Percentiles rank a stretch among this genome's conserved stretches.
Evolutionary conservation across 1,140 invertebrate genomes (phyloP).

Genomic region (Camponotus floridanus): DNA sequence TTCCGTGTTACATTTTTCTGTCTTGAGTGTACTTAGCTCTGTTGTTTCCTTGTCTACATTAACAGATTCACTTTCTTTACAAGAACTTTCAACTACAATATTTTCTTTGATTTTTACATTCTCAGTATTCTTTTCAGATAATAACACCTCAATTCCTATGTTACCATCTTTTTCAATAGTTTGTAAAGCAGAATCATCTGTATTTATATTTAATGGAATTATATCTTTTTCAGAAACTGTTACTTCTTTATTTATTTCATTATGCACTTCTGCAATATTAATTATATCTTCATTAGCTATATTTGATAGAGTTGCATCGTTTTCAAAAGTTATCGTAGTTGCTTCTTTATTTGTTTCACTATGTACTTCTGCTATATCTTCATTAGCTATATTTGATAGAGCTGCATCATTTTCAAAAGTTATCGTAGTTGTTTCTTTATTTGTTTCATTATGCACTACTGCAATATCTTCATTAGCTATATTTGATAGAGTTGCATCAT

Average conservation of each 20-base stretch:
- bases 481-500: slow-evolving; percentile 2
- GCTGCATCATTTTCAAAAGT: background rate
- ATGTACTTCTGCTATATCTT: background rate
- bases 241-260: no score
- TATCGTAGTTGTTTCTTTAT: background rate
- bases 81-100: background rate
- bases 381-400: background rate
- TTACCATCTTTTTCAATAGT: slow-evolving; percentile 17
- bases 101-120: background rate
- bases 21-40: background rate
- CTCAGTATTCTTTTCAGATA: slow-evolving; percentile 10
- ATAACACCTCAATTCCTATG: background rate
- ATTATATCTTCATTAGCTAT: no score
- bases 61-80: slow-evolving; percentile 22
- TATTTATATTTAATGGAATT: background rate
- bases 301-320: no score
- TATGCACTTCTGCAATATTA: no score
- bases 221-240: slow-evolving; percentile 13
- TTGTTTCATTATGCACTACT: background rate
- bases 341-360: slow-evolving; percentile 18
- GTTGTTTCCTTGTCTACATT: slow-evolving; percentile 12
- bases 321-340: background rate
- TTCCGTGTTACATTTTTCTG: background rate
- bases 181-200: slow-evolving; percentile 21
- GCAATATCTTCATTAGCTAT: background rate